A percentile compares a stretch with the other conserved stretches of the same genome.
phyloP scores from a whole-genome alignment of 2,888 invertebrate genomes.

The Panopea generosa region DNA sequence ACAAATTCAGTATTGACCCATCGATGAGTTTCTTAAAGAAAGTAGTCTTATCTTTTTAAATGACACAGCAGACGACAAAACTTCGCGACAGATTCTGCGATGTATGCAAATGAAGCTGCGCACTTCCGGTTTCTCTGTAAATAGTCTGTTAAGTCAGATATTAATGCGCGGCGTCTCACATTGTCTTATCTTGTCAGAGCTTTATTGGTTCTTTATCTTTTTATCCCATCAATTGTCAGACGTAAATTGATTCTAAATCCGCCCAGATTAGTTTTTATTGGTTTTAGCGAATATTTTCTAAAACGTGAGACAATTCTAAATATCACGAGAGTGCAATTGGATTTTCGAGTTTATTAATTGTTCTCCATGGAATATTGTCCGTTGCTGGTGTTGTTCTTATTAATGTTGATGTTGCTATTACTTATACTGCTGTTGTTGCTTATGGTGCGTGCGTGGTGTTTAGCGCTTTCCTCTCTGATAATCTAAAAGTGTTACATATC shows the following conservation, averaged over 20 bases:
- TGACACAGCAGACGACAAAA: not conserved
- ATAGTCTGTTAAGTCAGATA: slow-evolving; percentile 49
- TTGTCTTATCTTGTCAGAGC: slow-evolving; percentile 61
- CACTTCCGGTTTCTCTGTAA: slow-evolving; percentile 53
- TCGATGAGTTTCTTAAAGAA: no score
- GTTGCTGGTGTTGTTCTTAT: no score
- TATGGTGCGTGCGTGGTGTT: no score
- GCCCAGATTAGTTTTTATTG: slow-evolving; percentile 58
- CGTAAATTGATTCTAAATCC: slow-evolving; percentile 57
- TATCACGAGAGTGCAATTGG: slow-evolving; percentile 18
- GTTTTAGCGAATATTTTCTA: slow-evolving; percentile 36
- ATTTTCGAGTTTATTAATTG: no score
- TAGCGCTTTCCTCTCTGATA: no score
- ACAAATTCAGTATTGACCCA: no score
- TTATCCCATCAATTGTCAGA: slow-evolving; percentile 55
- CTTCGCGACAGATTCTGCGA: slow-evolving; percentile 7
- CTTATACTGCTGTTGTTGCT: no score
- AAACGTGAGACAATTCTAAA: slow-evolving; percentile 51
- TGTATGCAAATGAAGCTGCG: slow-evolving; percentile 42
- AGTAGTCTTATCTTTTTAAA: no score
- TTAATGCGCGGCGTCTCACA: slow-evolving; percentile 53
- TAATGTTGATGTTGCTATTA: no score
- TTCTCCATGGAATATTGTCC: no score
- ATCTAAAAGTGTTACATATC: no score
- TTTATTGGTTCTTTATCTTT: slow-evolving; percentile 58